phyloP scores from a whole-genome alignment of 1,140 invertebrate genomes.

The Rhopalosiphum maidis region DNA sequence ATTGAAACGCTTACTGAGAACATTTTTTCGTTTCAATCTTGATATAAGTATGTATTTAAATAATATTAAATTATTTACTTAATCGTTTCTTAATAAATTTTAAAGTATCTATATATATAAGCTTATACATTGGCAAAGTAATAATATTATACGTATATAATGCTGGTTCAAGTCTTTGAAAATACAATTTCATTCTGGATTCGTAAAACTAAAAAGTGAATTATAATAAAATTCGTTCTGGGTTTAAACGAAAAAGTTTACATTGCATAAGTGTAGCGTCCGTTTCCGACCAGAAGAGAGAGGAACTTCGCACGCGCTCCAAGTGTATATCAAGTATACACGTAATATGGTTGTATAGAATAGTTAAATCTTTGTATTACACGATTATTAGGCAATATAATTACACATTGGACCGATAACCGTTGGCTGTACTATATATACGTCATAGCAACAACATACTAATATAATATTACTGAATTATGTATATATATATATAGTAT shows the following conservation, averaged over 20 bases:
- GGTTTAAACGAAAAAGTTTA: background rate
- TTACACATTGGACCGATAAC: background rate
- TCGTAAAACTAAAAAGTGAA: background rate
- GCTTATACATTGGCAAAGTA: background rate
- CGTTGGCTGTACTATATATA: background rate
- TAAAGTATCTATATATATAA: background rate
- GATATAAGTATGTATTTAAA: background rate
- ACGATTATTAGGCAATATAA: background rate
- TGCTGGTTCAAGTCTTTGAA: background rate
- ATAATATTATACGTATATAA: background rate
- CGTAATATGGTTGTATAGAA: background rate
- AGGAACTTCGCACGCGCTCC: background rate
- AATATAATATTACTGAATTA: background rate
- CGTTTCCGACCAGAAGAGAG: constrained; percentile 9
- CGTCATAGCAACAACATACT: background rate
- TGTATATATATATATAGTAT: background rate
- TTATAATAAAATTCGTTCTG: background rate
- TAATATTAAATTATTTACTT: background rate
- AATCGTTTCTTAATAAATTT: background rate
- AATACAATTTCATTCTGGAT: background rate
- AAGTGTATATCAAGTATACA: background rate
- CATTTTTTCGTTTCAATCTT: background rate
- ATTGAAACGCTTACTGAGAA: background rate
- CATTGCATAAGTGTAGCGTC: background rate
- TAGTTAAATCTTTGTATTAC: background rate